Evolutionary conservation across 2,888 invertebrate genomes (phyloP).

Genomic region (Nemotelus pantherinus): DNA sequence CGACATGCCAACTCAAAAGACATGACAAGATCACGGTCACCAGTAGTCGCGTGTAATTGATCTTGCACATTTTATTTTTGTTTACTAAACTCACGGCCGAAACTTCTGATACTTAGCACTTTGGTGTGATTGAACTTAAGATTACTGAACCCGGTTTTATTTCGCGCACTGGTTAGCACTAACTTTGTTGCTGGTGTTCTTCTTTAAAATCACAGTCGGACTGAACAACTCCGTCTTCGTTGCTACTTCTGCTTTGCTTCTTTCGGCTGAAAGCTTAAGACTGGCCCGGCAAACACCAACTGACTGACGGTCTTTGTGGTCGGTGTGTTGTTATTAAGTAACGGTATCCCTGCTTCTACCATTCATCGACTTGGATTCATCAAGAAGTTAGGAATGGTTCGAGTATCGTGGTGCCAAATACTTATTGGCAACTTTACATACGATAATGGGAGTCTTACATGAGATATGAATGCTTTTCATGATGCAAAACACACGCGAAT

Average conservation of each 20-base stretch:
- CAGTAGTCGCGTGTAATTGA: constrained; percentile 38
- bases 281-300: constrained; percentile 12
- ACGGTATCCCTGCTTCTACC: constrained; percentile 45
- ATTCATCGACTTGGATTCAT: neutral
- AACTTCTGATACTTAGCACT: neutral
- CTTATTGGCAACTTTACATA: neutral
- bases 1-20: neutral
- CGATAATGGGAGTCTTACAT: constrained; percentile 23
- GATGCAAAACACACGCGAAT: too few species aligned
- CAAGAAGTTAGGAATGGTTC: neutral
- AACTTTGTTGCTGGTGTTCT: neutral
- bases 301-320: constrained; percentile 23
- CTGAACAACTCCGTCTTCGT: neutral
- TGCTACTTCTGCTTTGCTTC: neutral
- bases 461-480: neutral
- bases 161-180: neutral
- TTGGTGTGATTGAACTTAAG: constrained; percentile 33
- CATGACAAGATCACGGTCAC: constrained; percentile 42
- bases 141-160: constrained; percentile 2
- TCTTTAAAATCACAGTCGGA: too few species aligned
- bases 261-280: neutral
- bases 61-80: constrained; percentile 39
- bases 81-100: constrained; percentile 2
- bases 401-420: constrained; percentile 1
- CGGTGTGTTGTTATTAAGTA: constrained; percentile 45